Percentiles rank a stretch among this genome's conserved stretches.
Evolutionary conservation across 2,888 invertebrate genomes (phyloP).

Genomic region (Archips crataeganus): DNA sequence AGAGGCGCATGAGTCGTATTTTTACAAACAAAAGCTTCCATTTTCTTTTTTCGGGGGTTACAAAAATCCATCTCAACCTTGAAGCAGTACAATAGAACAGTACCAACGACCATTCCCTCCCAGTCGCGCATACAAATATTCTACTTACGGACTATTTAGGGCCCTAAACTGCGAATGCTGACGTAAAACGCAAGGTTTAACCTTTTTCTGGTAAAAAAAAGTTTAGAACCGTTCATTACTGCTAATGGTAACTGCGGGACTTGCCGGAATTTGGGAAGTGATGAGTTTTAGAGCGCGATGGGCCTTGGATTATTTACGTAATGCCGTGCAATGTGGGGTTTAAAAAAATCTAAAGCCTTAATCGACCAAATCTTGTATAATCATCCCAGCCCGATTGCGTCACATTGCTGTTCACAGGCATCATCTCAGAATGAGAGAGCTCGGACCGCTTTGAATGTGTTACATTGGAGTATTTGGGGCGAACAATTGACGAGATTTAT

Average conservation of each 20-base stretch:
- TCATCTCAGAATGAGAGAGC: no score
- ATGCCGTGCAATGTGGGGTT: no score
- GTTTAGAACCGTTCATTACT: constrained; percentile 27
- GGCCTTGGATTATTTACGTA: neutral
- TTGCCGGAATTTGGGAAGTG: constrained; percentile 14
- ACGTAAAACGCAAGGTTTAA: constrained; percentile 15
- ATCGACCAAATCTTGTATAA: no score
- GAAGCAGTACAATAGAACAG: constrained; percentile 14
- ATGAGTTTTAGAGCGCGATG: neutral
- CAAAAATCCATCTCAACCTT: neutral
- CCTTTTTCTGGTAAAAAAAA: constrained; percentile 35
- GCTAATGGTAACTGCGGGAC: constrained; percentile 27
- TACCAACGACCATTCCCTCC: neutral
- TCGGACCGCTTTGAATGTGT: no score
- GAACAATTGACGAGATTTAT: no score
- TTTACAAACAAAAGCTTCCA: neutral
- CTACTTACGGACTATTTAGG: constrained; percentile 24
- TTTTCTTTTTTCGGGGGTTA: neutral
- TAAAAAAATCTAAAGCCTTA: no score
- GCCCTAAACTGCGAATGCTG: constrained; percentile 14
- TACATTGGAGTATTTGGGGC: no score
- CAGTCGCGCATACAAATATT: constrained; percentile 31
- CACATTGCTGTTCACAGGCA: no score
- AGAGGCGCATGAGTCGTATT: neutral
- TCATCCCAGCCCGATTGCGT: no score